Conservation (phyloP, 92 coral and sea anemone species). For the Diadumene lineata region DNA sequence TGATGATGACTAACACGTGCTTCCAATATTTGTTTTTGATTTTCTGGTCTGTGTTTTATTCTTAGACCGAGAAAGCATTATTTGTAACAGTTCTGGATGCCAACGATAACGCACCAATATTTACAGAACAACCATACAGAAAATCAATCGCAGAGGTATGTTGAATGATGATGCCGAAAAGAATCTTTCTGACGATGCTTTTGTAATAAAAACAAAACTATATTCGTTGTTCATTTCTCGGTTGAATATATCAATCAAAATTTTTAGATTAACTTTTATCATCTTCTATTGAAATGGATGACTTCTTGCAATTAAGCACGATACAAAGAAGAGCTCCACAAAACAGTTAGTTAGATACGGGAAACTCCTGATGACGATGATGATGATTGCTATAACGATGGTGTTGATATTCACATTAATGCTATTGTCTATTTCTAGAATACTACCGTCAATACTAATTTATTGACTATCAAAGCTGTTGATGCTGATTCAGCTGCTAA, state of each 20-base stretch:
- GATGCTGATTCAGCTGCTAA: constrained; percentile 63
- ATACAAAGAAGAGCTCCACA: too few relatives aligned
- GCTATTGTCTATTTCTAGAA: constrained; percentile 43
- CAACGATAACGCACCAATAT: constrained; percentile 76
- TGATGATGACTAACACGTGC: too few relatives aligned
- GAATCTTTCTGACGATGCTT: neutral
- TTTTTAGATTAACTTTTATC: too few relatives aligned
- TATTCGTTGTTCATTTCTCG: too few relatives aligned
- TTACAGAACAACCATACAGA: constrained; percentile 64
- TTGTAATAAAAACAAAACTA: too few relatives aligned
- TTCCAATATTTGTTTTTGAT: too few relatives aligned
- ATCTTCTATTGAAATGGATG: too few relatives aligned
- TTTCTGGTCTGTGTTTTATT: neutral
- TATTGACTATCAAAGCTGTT: constrained; percentile 59
- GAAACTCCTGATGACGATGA: neutral
- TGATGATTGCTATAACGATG: neutral
- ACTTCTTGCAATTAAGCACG: too few relatives aligned
- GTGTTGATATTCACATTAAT: neutral
- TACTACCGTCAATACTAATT: constrained; percentile 44
- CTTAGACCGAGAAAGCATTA: constrained; percentile 31
- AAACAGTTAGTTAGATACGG: neutral
- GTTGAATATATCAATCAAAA: too few relatives aligned
- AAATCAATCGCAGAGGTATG: constrained; percentile 20
- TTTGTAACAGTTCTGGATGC: constrained; percentile 47
- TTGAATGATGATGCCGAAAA: neutral